Percentiles rank a stretch among this genome's conserved stretches.
phyloP scores from a whole-genome alignment of 2,888 invertebrate species.

The Ichneumoninae sp. region DNA sequence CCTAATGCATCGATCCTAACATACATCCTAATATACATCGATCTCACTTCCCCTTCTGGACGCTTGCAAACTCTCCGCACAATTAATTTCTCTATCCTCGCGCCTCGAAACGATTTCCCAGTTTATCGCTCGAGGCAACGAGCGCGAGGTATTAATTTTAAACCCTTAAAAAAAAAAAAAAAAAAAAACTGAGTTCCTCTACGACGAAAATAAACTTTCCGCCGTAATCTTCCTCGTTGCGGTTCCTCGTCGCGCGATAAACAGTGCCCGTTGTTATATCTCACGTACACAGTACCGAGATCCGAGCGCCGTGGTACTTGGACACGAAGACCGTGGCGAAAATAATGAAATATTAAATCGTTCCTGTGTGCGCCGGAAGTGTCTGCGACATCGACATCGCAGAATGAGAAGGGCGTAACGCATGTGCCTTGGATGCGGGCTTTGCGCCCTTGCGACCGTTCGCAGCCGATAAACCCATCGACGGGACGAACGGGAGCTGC shows the following conservation, averaged over 20 bases:
- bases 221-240: conserved; percentile 20
- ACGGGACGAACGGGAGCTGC: background rate
- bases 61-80: background rate
- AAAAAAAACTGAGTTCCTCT: background rate
- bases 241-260: conserved; percentile 14
- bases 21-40: background rate
- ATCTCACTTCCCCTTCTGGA: background rate
- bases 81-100: background rate
- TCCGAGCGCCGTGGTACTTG: background rate
- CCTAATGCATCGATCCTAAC: background rate
- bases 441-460: background rate
- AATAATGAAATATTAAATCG: conserved; percentile 47
- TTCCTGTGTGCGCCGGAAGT: background rate
- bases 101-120: background rate
- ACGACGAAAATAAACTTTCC: conserved; percentile 43
- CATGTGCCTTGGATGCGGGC: background rate
- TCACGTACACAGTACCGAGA: background rate
- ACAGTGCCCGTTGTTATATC: conserved; percentile 10
- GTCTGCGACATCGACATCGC: background rate
- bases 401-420: background rate
- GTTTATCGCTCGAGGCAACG: background rate
- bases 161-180: background rate
- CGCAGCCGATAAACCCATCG: background rate
- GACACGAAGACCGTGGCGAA: conserved; percentile 30
- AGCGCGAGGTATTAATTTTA: background rate